Base-by-base conservation (phyloP, 2,113 vertebrate genomes). In the Hydrochoerus hydrochaeris region DNA sequence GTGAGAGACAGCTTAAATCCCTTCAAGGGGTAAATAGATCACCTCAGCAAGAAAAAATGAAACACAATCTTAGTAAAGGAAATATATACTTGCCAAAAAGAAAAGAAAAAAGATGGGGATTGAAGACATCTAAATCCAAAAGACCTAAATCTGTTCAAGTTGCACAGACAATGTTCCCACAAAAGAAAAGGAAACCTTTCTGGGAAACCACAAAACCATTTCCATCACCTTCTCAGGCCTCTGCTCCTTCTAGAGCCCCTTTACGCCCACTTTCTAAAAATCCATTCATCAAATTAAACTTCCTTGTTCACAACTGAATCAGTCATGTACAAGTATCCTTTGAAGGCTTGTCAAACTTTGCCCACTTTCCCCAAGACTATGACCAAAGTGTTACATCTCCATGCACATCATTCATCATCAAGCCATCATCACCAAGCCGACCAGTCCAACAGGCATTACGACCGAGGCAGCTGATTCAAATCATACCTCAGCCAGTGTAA, bases 41-140 rank as follows among this genome's bases (percentile, higher is more conserved):
- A 85, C 1, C 52, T 80, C 38, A 2, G 38, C 75, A 73, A 67
- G 44, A 71, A 17, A 89, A 94, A 85, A 1, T 60, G 26, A 8
- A 88, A 96, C 91, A 49, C 46, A 73, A 80, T 85, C 46, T 52
- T 84, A 86, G 22, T 58, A 41, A 41, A 41, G 26, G 8, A 95
- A 96, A 91, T 17, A 38, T 78, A 14, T 52, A 63, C 9, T 22
- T 93, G 7, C 30, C 30, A 38, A 58, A 54, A 54, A 57, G 17
- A 19, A 57, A 19, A 81, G 91, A 62, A 77, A 91, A 62, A 19
- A 17, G 3, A 19, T 35, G 30, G 46, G n/a, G 16, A 3, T 6
- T 57, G 44, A 84, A 84, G 57, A 35, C 75, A 78, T 54, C 85
- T 85, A 84, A 94, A 85, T 8, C 20, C 78, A 89, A 52, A 57